Evolutionary conservation across 2,888 invertebrate genomes (phyloP).

Genomic region (Caenorhabditis japonica): DNA sequence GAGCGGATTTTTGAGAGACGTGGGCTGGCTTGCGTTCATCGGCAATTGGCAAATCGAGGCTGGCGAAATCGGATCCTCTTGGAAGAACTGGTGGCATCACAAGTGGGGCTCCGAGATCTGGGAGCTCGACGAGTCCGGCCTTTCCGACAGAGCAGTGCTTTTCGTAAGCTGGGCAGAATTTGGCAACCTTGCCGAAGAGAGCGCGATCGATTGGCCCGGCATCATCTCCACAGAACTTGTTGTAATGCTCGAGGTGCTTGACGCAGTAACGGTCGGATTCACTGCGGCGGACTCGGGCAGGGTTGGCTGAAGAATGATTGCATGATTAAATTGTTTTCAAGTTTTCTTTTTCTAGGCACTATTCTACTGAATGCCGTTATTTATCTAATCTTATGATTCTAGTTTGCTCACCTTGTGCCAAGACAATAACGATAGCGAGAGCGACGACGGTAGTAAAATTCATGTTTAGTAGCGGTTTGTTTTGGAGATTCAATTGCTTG

Average conservation of each 20-base stretch:
- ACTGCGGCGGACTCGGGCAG: slow-evolving; percentile 55
- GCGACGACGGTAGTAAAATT: slow-evolving; percentile 48
- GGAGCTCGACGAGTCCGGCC: slow-evolving; percentile 48
- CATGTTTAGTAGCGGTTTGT: slow-evolving; percentile 44
- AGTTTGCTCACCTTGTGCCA: slow-evolving; percentile 52
- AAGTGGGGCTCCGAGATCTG: slow-evolving; percentile 52
- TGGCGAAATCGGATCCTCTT: slow-evolving; percentile 58
- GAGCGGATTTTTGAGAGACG: slow-evolving; percentile 20
- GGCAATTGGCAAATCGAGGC: slow-evolving; percentile 63
- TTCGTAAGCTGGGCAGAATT: slow-evolving; percentile 72
- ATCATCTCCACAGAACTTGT: slow-evolving; percentile 62
- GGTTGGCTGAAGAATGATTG: slow-evolving; percentile 52
- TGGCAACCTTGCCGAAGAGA: slow-evolving; percentile 63
- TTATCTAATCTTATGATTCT: too few species aligned
- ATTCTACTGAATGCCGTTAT: too few species aligned
- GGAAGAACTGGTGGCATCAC: slow-evolving; percentile 72
- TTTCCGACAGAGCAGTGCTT: slow-evolving; percentile 65
- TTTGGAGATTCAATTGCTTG: slow-evolving; percentile 56
- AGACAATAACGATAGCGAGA: slow-evolving; percentile 47
- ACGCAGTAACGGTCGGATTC: slow-evolving; percentile 64
- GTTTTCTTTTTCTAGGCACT: background rate
- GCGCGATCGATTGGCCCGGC: slow-evolving; percentile 53
- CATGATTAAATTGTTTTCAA: slow-evolving; percentile 1
- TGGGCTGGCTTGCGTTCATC: slow-evolving; percentile 42
- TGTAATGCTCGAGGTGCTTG: slow-evolving; percentile 65